Evolutionary conservation across 2,888 invertebrate genomes (phyloP), one percentile per base, ranked within the genome.

Genomic region (Dysmachus trigonus): DNA sequence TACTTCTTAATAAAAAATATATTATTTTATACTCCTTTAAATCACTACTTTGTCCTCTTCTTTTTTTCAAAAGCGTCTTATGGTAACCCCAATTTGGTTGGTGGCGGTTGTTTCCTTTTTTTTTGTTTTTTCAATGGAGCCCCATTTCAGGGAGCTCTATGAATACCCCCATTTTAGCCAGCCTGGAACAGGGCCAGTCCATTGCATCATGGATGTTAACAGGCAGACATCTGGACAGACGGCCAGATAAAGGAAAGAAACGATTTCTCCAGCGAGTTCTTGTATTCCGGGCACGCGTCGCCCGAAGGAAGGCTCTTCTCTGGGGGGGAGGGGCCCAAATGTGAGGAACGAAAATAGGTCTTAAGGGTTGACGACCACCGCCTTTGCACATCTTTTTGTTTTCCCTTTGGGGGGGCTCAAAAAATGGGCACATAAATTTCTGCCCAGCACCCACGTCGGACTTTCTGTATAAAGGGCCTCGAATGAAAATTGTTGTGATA

Each of bases 181-280:
- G 31, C 31, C 15, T 41, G 6, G 41, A 41, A 41, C 41, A 62
- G 62, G 62, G 18, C 27, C 7, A 76, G 35, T 76, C 35, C 76
- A 41, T 38, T 38, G 33, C 38, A 41, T 38, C 76, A 22, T 38
- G 38, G 22, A 76, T 76, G 76, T 18, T 76, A 76, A 76, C 76
- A 22, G 38, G 10, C 76, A 33, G 76, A 38, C 76, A 76, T 33
- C 33, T 76, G 22, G 76, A 76, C 76, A 76, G 76, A 76, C 76
- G 76, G 38, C 5, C 38, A 76, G 76, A 76, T 76, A 35, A 38
- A 35, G 22, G 35, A 18, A 76, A 38, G 76, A 76, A 76, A 76
- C 38, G 76, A 76, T 35, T 76, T 73, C 38, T 35, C 38, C 76
- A 2, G 35, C 38, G n/a, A 18, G 33, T 76, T 22, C 38, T 76